phyloP scores from a whole-genome alignment of 1,140 invertebrate species.

The Hyles euphorbiae region DNA sequence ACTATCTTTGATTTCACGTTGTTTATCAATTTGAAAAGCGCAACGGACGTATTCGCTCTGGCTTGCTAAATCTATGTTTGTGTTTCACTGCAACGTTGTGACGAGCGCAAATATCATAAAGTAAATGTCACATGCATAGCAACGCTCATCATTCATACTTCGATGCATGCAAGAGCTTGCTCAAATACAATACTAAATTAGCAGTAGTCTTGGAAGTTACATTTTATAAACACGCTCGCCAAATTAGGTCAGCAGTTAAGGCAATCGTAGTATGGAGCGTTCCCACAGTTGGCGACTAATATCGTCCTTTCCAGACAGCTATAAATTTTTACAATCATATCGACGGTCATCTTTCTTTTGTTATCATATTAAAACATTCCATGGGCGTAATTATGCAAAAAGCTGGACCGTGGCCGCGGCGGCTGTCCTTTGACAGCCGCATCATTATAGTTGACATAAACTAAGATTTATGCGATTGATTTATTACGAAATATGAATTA shows the following conservation, averaged over 20 bases:
- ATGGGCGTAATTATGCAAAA: constrained; percentile 70
- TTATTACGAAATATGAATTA: constrained; percentile 71
- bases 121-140: too few species aligned
- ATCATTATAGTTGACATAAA: constrained; percentile 72
- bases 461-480: constrained; percentile 69
- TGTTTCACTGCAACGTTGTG: too few species aligned
- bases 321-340: constrained; percentile 66
- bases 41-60: constrained; percentile 63
- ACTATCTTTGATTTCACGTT: constrained; percentile 67
- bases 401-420: constrained; percentile 62
- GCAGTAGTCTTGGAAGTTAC: too few species aligned
- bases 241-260: too few species aligned
- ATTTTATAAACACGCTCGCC: too few species aligned
- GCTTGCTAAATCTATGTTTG: constrained; percentile 45
- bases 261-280: constrained; percentile 9
- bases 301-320: constrained; percentile 31
- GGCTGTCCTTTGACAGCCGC: constrained; percentile 63
- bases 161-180: too few species aligned
- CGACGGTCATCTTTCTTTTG: constrained; percentile 69
- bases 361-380: constrained; percentile 72
- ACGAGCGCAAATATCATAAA: too few species aligned
- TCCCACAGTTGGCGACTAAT: constrained; percentile 40
- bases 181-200: too few species aligned
- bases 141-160: too few species aligned
- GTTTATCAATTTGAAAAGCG: constrained; percentile 63